Conservation (phyloP, 2,888 invertebrate genomes). For the Pycnomerus fuliginosus region DNA sequence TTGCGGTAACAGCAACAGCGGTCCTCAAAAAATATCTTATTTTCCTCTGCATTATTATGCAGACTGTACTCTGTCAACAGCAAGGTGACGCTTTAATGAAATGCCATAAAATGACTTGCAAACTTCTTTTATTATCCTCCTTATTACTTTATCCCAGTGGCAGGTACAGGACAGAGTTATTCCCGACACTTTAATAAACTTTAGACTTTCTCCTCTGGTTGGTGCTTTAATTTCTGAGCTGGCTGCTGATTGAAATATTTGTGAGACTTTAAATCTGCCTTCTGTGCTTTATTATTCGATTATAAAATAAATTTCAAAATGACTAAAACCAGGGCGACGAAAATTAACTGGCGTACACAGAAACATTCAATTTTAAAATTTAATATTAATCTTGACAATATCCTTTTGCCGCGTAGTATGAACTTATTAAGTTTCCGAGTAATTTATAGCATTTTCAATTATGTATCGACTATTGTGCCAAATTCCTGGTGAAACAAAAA, state of each 20-base stretch:
- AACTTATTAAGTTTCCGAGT: conserved; percentile 8
- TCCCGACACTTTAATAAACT: conserved; percentile 44
- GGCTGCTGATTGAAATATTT: conserved; percentile 39
- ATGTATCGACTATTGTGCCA: conserved; percentile 17
- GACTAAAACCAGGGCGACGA: conserved; percentile 16
- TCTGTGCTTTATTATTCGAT: conserved; percentile 36
- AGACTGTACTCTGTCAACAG: conserved; percentile 25
- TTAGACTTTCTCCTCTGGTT: conserved; percentile 31
- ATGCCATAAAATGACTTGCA: conserved; percentile 45
- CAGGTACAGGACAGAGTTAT: conserved; percentile 39
- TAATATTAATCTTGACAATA: conserved; percentile 17
- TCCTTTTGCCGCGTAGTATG: conserved; percentile 10
- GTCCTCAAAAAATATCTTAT: conserved; percentile 18
- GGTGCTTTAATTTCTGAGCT: conserved; percentile 33
- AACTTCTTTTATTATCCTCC: conserved; percentile 48
- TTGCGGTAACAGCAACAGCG: too few species aligned
- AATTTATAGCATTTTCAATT: conserved; percentile 17
- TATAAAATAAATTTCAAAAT: conserved; percentile 31
- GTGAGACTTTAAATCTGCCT: conserved; percentile 30
- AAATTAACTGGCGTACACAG: conserved; percentile 13
- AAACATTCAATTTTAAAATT: conserved; percentile 15
- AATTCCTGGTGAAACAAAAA: too few species aligned
- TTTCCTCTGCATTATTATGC: conserved; percentile 23
- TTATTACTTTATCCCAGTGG: conserved; percentile 42
- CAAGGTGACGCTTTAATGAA: conserved; percentile 38